A percentile compares a stretch with the other conserved stretches of the same genome.
These are phyloP conservation scores for Trichosurus vulpecula DNA, from an alignment of 2,797 vertebrate species.

Conservation along the genomic window DNA sequence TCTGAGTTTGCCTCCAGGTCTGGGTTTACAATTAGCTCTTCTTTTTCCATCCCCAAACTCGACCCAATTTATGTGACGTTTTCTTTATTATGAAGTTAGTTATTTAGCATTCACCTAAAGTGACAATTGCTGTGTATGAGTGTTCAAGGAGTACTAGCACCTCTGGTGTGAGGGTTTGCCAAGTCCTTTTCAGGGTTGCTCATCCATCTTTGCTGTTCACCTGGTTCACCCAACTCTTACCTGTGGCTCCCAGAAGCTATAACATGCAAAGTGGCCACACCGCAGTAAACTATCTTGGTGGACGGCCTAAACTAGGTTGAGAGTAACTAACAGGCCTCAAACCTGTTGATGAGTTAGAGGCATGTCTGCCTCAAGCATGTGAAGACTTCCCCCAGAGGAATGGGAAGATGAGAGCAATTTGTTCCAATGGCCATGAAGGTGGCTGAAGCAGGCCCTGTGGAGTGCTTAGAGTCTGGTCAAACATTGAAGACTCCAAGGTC, in stretches of 20 bases:
- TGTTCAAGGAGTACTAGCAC: too few relatives aligned
- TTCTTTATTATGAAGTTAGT: constrained; percentile 48
- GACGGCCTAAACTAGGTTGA: too few relatives aligned
- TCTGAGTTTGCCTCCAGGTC: not conserved
- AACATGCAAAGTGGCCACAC: too few relatives aligned
- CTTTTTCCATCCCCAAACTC: constrained; percentile 40
- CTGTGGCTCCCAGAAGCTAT: too few relatives aligned
- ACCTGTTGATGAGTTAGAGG: too few relatives aligned
- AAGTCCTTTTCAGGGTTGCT: too few relatives aligned
- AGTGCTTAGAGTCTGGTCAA: not conserved
- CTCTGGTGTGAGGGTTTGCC: too few relatives aligned
- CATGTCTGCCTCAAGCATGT: too few relatives aligned
- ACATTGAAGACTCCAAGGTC: not conserved
- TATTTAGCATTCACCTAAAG: constrained; percentile 54
- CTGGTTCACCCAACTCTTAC: too few relatives aligned
- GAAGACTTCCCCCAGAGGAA: not conserved
- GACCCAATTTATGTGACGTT: constrained; percentile 26
- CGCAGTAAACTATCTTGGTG: too few relatives aligned
- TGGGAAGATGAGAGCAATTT: not conserved
- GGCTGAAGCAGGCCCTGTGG: not conserved
- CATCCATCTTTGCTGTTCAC: too few relatives aligned
- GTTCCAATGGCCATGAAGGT: not conserved
- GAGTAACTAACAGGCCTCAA: too few relatives aligned
- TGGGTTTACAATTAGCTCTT: constrained; percentile 15
- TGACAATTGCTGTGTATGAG: constrained; percentile 32